Evolutionary conservation across 2,113 vertebrate genomes (phyloP).

Genomic region (Nipponia nippon): DNA sequence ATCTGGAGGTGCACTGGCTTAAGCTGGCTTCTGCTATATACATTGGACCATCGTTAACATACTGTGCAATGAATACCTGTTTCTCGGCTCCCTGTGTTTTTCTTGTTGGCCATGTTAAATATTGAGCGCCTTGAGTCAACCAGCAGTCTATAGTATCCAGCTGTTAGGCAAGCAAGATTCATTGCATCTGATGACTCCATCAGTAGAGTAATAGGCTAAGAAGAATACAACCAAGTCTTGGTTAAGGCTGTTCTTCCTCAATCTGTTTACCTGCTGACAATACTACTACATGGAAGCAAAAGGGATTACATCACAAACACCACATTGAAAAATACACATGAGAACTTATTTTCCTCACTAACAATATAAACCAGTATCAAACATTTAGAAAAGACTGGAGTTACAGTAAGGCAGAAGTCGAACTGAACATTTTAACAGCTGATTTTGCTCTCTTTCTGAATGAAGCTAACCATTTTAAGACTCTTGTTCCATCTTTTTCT

Average conservation of each 20-base stretch:
- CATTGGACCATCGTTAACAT: neutral
- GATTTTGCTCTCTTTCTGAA: neutral
- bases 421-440: neutral
- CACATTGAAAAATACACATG: neutral
- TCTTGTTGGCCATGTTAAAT: conserved; percentile 96
- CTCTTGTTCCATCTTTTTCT: neutral
- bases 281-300: neutral
- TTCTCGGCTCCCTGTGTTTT: conserved; percentile 77
- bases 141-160: conserved; percentile 93
- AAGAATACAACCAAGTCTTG: conserved; percentile 23
- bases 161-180: conserved; percentile 97
- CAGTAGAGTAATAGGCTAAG: conserved; percentile 92
- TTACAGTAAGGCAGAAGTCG: neutral
- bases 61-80: conserved; percentile 68
- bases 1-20: neutral
- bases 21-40: neutral
- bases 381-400: neutral
- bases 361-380: neutral
- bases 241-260: conserved; percentile 26
- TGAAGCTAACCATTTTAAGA: neutral
- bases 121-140: conserved; percentile 96
- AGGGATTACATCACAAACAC: neutral
- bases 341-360: neutral
- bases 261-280: neutral
- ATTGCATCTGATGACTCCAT: conserved; percentile 98